Percentiles rank a stretch among this genome's conserved stretches.
phyloP scores from a whole-genome alignment of 2,888 invertebrate species.

The Idaea aversata region DNA sequence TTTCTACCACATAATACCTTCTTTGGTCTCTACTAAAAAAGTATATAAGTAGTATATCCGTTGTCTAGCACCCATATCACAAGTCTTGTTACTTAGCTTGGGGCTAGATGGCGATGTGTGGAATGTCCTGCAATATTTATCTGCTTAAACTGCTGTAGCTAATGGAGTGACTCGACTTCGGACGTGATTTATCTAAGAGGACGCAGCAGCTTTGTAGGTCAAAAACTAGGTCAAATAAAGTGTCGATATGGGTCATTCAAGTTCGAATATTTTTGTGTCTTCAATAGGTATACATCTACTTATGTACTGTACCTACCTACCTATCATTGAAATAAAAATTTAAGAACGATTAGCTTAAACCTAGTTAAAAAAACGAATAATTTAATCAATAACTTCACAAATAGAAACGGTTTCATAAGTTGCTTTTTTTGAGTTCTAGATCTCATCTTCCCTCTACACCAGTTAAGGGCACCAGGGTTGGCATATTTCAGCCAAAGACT shows the following conservation, averaged over 20 bases:
- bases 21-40: not conserved
- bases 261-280: slow-evolving; percentile 7
- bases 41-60: too few species aligned
- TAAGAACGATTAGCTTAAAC: not conserved
- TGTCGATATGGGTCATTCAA: slow-evolving; percentile 30
- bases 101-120: too few species aligned
- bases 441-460: too few species aligned
- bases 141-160: not conserved
- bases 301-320: not conserved
- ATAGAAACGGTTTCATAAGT: too few species aligned
- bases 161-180: not conserved
- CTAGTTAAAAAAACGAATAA: not conserved
- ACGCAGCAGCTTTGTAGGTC: slow-evolving; percentile 40
- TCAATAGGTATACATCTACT: not conserved
- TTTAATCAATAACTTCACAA: too few species aligned
- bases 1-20: not conserved
- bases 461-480: too few species aligned
- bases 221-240: slow-evolving; percentile 57
- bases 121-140: too few species aligned
- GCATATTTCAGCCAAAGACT: too few species aligned
- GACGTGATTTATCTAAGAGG: slow-evolving; percentile 11
- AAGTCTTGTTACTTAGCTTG: too few species aligned
- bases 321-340: not conserved
- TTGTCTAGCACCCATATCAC: too few species aligned
- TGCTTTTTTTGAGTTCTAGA: too few species aligned